Evolutionary conservation across 2,888 invertebrate species (phyloP).

Genomic region (Dicranocentrus wangi): DNA sequence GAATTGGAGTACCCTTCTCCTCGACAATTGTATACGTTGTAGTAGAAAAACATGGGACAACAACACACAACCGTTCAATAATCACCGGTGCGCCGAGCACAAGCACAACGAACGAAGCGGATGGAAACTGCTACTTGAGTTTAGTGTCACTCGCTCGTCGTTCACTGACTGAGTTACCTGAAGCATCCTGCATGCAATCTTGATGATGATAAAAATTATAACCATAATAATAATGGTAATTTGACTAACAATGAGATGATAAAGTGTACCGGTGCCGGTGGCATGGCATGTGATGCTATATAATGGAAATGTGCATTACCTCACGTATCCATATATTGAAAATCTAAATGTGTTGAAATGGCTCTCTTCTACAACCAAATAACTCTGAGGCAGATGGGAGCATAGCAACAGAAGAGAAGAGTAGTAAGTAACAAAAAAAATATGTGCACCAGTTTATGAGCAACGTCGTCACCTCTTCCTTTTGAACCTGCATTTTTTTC

Average conservation of each 20-base stretch:
- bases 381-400: too few relatives aligned
- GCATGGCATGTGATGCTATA: neutral
- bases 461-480: too few relatives aligned
- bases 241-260: constrained; percentile 34
- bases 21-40: neutral
- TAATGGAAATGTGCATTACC: too few relatives aligned
- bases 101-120: neutral
- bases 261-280: constrained; percentile 42
- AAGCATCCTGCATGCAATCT: constrained; percentile 41
- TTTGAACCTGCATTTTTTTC: neutral
- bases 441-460: too few relatives aligned
- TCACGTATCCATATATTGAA: too few relatives aligned
- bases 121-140: constrained; percentile 27
- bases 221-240: constrained; percentile 44
- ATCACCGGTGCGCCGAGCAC: constrained; percentile 13
- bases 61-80: neutral
- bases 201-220: constrained; percentile 47
- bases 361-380: too few relatives aligned
- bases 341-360: too few relatives aligned
- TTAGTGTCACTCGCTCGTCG: constrained; percentile 21
- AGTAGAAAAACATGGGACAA: neutral
- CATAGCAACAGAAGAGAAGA: too few relatives aligned
- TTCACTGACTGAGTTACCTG: neutral
- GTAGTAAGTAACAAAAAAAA: too few relatives aligned
- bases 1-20: neutral